Base-by-base conservation (phyloP, 2,113 vertebrate genomes). In the Phainopepla nitens region DNA sequence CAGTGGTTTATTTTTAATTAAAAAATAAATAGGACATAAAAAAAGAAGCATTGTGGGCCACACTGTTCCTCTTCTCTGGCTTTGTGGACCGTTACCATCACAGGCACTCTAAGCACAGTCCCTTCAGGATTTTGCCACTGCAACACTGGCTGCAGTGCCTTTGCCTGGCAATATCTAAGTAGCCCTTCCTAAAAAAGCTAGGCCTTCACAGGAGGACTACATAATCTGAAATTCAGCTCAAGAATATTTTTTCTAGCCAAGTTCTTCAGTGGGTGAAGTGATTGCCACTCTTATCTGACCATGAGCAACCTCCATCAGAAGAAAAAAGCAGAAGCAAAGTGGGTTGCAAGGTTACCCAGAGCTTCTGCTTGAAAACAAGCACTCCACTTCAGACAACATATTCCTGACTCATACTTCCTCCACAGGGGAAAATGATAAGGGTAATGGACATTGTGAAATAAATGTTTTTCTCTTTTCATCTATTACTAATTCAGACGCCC, bases 211-310 rank as follows among this genome's bases (percentile, higher is more conserved):
- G 20, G 17, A 75, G 15, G 18, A 61, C 6, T 65, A 78, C 78
- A 71, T 42, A 49, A 72, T 44, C 39, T 68, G 12, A 51, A 95
- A 87, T 41, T 13, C 12, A 82, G n/a, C 81, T 71, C 54, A 53
- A 79, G 60, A 61, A 42, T 65, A 78, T 31, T 69, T 41, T 83
- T 73, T 18, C 50, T 87, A 29, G 6, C 7, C 41, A 49, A 20
- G 19, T 10, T 45, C 42, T 71, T 93, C 5, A 2, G 41, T 11
- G 4, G 3, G 7, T 77, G 20, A 68, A 76, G 11, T 0, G 0
- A 89, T n/a, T 41, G 15, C 29, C 20, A 21, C 11, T 36, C 49
- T 49, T 39, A 64, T 4, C 41, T 78, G 51, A 79, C 31, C 54
- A 83, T 12, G 15, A 70, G 13, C 25, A 71, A 64, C 11, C 16